A percentile compares a stretch with the other conserved stretches of the same genome.
These are phyloP conservation scores for Alloplasta piceator DNA, from an alignment of 2,888 invertebrate genomes.

Conservation along the genomic window DNA sequence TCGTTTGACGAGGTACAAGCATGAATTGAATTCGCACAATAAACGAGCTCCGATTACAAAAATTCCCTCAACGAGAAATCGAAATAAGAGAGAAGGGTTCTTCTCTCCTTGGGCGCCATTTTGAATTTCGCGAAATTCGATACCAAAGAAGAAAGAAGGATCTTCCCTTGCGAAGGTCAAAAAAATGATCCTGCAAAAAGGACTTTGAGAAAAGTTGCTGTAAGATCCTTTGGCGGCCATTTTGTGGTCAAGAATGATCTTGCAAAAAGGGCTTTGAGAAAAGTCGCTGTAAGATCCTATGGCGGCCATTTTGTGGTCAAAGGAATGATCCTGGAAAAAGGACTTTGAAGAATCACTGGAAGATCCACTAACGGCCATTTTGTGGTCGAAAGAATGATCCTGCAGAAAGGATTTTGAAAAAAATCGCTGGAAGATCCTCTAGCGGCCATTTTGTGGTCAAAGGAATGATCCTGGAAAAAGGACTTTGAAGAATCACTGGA, in stretches of 20 bases:
- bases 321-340: too few species aligned
- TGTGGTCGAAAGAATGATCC: not conserved
- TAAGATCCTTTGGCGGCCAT: too few species aligned
- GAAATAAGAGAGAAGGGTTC: conserved; percentile 27
- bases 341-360: too few species aligned
- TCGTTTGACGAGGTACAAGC: conserved; percentile 39
- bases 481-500: too few species aligned
- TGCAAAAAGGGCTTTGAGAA: not conserved
- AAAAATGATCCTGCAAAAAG: not conserved
- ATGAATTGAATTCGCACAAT: conserved; percentile 44
- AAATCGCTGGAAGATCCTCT: too few species aligned
- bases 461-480: not conserved
- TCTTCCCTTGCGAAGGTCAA: too few species aligned
- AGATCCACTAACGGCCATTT: too few species aligned
- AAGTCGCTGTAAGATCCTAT: too few species aligned
- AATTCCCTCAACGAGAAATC: conserved; percentile 7
- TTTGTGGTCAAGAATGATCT: not conserved
- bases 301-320: too few species aligned
- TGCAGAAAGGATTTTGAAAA: not conserved
- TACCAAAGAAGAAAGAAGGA: conserved; percentile 21
- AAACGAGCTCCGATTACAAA: conserved; percentile 53
- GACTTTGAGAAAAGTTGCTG: not conserved
- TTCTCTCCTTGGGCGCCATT: conserved; percentile 4
- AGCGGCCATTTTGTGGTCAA: not conserved
- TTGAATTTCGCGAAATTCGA: conserved; percentile 29